Evolutionary conservation across 2,888 invertebrate species (phyloP).

Genomic region (Heliconius hortense): DNA sequence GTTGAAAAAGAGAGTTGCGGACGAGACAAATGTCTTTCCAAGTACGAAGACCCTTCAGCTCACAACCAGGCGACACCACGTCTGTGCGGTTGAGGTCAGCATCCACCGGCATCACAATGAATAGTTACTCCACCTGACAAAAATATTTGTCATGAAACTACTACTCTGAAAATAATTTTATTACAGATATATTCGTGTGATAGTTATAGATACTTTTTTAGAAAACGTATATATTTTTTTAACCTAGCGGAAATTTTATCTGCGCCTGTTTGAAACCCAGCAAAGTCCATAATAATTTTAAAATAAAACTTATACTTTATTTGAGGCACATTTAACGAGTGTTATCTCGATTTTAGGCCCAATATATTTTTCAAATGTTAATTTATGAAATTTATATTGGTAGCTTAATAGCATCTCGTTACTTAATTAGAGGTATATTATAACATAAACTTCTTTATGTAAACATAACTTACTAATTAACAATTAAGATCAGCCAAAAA

Average conservation of each 20-base stretch:
- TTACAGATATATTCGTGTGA: not conserved
- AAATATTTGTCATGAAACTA: slow-evolving; percentile 13
- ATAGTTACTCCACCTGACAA: slow-evolving; percentile 77
- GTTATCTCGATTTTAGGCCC: not conserved
- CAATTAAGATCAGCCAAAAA: not conserved
- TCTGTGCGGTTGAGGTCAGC: slow-evolving; percentile 80
- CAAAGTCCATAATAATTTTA: not conserved
- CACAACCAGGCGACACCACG: slow-evolving; percentile 81
- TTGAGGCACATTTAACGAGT: not conserved
- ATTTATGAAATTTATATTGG: not conserved
- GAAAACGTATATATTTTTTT: no score
- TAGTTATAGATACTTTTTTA: not conserved
- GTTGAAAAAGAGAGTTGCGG: slow-evolving; percentile 79
- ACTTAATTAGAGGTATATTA: not conserved
- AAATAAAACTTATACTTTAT: no score
- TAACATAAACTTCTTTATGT: not conserved
- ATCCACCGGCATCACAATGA: slow-evolving; percentile 83
- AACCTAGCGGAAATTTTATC: no score
- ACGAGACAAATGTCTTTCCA: slow-evolving; percentile 81
- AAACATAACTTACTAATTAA: not conserved
- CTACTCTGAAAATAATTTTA: slow-evolving; percentile 11
- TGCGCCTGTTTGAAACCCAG: no score
- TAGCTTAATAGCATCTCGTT: not conserved
- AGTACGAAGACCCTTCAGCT: slow-evolving; percentile 79
- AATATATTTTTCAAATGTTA: not conserved